Evolutionary conservation across 2,797 vertebrate species (phyloP).

Genomic region (Lycodopsis pacificus): DNA sequence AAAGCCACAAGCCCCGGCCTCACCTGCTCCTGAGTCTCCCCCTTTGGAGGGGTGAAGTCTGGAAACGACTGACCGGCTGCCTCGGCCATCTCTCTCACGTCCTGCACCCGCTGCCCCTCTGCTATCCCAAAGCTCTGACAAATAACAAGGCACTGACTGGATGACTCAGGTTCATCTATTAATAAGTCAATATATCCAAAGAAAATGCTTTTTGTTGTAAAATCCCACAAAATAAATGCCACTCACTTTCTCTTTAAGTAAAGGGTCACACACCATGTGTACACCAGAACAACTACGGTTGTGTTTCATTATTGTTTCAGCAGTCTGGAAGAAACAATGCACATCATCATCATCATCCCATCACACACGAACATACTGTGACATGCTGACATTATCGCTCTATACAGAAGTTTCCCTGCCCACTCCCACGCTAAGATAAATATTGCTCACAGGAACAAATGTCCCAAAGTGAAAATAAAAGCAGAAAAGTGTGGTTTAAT

Average conservation of each 20-base stretch:
- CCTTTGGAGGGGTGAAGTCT: conserved; percentile 89
- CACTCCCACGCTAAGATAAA: background rate
- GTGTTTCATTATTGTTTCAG: conserved; percentile 86
- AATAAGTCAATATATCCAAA: background rate
- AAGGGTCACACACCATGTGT: conserved; percentile 82
- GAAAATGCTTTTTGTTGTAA: background rate
- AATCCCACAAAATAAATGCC: background rate
- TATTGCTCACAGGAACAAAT: background rate
- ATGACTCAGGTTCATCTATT: background rate
- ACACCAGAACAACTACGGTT: conserved; percentile 84
- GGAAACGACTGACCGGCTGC: conserved; percentile 86
- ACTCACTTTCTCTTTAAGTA: conserved; percentile 92
- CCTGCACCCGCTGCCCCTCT: conserved; percentile 86
- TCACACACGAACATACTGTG: background rate
- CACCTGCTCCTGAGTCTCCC: conserved; percentile 93
- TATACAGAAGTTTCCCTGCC: too few species aligned
- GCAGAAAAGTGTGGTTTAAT: background rate
- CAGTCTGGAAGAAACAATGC: conserved; percentile 84
- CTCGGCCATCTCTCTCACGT: conserved; percentile 89
- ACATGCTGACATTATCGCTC: background rate
- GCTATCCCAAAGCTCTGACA: conserved; percentile 90
- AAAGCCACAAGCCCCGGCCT: background rate
- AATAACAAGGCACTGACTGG: background rate
- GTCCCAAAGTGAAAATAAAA: background rate
- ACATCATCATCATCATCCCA: conserved; percentile 1